Base-by-base conservation (phyloP, 2,113 vertebrate genomes). In the Sarotherodon lohbergeri region DNA sequence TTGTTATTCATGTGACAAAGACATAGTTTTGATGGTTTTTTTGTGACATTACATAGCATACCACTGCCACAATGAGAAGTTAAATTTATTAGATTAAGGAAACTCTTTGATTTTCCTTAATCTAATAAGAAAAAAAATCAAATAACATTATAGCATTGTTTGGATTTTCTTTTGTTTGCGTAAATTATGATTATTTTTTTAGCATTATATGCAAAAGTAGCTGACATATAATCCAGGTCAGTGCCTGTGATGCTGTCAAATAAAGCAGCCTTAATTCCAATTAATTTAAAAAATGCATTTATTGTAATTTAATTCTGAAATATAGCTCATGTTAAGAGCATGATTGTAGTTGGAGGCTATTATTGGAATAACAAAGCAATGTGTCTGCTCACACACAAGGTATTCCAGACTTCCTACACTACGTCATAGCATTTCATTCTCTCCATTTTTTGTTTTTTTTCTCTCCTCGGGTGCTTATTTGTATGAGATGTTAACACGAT, bases 401-500 rank as follows among this genome's bases (percentile, higher is more conserved):
- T 78, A 78, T 27, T 52, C 13, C 29, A 54, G 32, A 80, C 59
- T 81, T 71, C 59, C 43, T 86, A 32, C 57, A 81, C 50, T 78
- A 29, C 83, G 13, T 88, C 68, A 54, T 39, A 83, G 55, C 56
- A 90, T 93, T 92, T 79, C 87, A 86, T 56, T 73, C 81, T 73
- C 22, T 82, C 61, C 13, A 5, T 32, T 36, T 6, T 36, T 36
- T 16, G 73, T 86, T 76, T 87, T 84, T 36, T 6, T 52, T 68
- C 82, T 79, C 19, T 82, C 68, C 46, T 79, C 4, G 29, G 61
- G 81, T 27, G 4, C 68, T 50, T 24, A 57, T 84, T 85, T 59
- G 39, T 59, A 3, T 91, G 76, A 92, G 92, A 93, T 94, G 88
- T 93, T 94, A 95, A 93, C 86, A 92, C 83, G 86, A 91, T 94